Percentiles rank a stretch among this genome's conserved stretches.
phyloP scores from a whole-genome alignment of 2,888 invertebrate species.

The Microctonus brassicae region DNA sequence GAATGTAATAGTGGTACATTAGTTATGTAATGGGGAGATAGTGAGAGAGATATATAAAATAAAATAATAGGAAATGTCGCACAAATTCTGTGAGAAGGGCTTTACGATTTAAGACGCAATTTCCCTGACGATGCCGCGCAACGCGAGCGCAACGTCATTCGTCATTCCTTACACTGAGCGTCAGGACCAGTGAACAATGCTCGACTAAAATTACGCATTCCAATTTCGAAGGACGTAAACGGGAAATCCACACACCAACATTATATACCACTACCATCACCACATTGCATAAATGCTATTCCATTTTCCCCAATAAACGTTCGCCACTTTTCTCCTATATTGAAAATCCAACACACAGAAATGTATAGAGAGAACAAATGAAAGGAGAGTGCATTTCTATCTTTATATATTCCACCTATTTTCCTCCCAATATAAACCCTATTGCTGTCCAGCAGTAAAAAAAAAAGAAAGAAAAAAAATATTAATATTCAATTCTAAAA shows the following conservation, averaged over 20 bases:
- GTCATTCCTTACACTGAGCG: constrained; percentile 48
- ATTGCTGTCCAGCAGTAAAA: not conserved
- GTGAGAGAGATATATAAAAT: not conserved
- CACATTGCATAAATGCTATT: constrained; percentile 17
- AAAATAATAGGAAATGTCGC: constrained; percentile 23
- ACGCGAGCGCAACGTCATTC: constrained; percentile 46
- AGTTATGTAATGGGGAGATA: not conserved
- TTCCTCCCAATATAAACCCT: not conserved
- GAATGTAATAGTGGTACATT: not conserved
- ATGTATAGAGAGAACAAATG: not conserved
- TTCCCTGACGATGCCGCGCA: constrained; percentile 52
- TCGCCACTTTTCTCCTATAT: constrained; percentile 14
- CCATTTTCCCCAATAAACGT: constrained; percentile 35
- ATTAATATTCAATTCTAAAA: not conserved
- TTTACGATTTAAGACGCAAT: constrained; percentile 58
- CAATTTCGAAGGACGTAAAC: constrained; percentile 56
- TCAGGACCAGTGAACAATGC: constrained; percentile 49
- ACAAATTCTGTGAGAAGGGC: not conserved
- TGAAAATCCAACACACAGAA: constrained; percentile 2
- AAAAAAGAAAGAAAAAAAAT: not conserved
- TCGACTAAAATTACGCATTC: constrained; percentile 60
- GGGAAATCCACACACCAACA: constrained; percentile 43
- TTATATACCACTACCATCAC: not conserved
- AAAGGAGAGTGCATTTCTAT: not conserved
- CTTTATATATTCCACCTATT: not conserved